phyloP scores from a whole-genome alignment of 2,888 invertebrate species.

The Tromatobia lineatoria region DNA sequence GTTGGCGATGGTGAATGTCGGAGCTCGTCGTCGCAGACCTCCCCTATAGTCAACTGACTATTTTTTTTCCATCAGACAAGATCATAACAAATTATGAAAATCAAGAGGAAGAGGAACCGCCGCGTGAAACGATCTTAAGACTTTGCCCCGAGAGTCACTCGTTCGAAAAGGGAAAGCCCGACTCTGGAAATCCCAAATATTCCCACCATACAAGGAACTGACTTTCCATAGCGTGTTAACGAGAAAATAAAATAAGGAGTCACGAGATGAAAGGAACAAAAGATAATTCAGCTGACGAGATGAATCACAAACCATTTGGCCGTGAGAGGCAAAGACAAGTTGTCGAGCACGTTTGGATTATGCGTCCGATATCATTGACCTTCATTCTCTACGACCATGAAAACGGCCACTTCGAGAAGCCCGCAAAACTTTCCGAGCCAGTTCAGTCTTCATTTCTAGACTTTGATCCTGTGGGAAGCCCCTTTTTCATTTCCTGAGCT shows the following conservation, averaged over 20 bases:
- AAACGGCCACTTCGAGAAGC: conserved; percentile 23
- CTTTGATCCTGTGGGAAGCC: conserved; percentile 7
- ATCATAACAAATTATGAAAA: conserved; percentile 8
- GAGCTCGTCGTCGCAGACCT: neutral
- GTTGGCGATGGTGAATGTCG: neutral
- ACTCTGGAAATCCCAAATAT: conserved; percentile 36
- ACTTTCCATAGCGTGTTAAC: neutral
- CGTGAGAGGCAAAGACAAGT: conserved; percentile 41
- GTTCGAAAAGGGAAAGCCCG: conserved; percentile 35
- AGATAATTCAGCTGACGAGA: conserved; percentile 41
- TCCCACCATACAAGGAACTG: neutral
- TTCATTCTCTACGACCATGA: conserved; percentile 53
- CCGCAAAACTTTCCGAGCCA: conserved; percentile 54
- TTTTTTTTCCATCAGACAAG: neutral
- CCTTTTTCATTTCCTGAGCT: conserved; percentile 1
- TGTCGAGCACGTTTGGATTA: conserved; percentile 44
- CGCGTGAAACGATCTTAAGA: neutral
- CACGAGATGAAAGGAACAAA: conserved; percentile 27
- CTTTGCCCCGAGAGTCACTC: neutral
- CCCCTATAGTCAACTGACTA: neutral
- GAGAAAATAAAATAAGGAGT: neutral
- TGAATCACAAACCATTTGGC: conserved; percentile 60
- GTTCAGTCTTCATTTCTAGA: neutral
- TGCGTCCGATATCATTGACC: conserved; percentile 47
- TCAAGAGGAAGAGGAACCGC: neutral